These are phyloP conservation scores for Dioctria linearis DNA, from an alignment of 2,888 invertebrate genomes.

Conservation along the genomic window DNA sequence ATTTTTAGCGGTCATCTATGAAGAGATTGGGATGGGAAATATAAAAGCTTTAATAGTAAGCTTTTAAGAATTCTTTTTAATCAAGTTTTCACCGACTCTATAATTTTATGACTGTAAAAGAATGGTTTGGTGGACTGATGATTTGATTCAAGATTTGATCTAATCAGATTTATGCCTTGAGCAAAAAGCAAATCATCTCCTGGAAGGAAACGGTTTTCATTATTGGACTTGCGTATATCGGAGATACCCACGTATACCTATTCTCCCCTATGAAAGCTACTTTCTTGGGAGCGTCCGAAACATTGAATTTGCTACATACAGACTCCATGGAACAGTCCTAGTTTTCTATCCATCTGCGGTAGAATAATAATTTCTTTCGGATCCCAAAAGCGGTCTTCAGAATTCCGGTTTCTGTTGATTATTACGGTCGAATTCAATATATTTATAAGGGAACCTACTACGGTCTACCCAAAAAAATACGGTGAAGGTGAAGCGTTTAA, in stretches of 20 bases:
- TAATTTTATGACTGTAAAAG: neutral
- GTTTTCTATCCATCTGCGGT: constrained; percentile 56
- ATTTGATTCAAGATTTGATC: constrained; percentile 24
- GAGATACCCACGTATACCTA: neutral
- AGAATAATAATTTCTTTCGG: constrained; percentile 45
- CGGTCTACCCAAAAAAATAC: neutral
- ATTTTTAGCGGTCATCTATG: too few species aligned
- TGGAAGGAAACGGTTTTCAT: neutral
- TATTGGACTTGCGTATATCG: constrained; percentile 23
- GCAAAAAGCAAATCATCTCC: neutral
- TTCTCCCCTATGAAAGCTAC: constrained; percentile 26
- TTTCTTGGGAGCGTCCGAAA: constrained; percentile 30
- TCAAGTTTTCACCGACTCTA: too few species aligned
- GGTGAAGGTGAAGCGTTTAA: constrained; percentile 15
- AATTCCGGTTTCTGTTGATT: neutral
- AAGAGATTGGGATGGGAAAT: too few species aligned
- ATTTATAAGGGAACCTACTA: neutral
- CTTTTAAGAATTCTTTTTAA: neutral
- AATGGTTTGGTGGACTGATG: neutral
- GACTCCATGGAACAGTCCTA: constrained; percentile 53
- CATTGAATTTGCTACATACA: constrained; percentile 50
- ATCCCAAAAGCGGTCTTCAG: constrained; percentile 25
- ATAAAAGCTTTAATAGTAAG: neutral
- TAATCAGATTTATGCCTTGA: neutral
- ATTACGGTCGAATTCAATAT: neutral